These are phyloP conservation scores for Xestia xanthographa DNA, from an alignment of 2,888 invertebrate species.

Conservation along the genomic window DNA sequence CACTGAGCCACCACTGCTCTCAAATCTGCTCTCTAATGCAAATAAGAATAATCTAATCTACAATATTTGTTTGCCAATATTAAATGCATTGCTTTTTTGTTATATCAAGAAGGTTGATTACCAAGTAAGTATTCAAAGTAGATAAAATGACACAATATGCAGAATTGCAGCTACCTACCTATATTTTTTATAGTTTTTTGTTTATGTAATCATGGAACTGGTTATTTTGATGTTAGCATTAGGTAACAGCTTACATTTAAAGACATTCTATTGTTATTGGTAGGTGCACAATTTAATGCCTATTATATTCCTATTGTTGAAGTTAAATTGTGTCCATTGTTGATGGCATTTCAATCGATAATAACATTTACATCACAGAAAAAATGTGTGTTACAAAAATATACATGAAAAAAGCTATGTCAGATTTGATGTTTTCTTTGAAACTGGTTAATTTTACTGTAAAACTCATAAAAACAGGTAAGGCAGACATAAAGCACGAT, in stretches of 20 bases:
- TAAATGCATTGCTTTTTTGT: neutral
- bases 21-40: too few species aligned
- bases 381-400: neutral
- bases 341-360: neutral
- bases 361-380: neutral
- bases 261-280: constrained; percentile 12
- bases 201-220: constrained; percentile 5
- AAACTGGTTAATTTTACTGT: neutral
- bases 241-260: neutral
- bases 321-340: constrained; percentile 19
- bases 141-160: constrained; percentile 13
- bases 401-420: too few species aligned
- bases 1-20: too few species aligned
- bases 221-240: constrained; percentile 15
- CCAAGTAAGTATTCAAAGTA: neutral
- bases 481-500: neutral
- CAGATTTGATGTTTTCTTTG: neutral
- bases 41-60: neutral
- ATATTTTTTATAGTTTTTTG: neutral
- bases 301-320: constrained; percentile 2
- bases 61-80: neutral
- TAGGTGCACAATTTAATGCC: constrained; percentile 25
- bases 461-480: neutral
- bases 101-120: neutral
- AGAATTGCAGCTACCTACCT: constrained; percentile 1